phyloP scores from a whole-genome alignment of 2,888 invertebrate species.

The Drosophila phalerata region DNA sequence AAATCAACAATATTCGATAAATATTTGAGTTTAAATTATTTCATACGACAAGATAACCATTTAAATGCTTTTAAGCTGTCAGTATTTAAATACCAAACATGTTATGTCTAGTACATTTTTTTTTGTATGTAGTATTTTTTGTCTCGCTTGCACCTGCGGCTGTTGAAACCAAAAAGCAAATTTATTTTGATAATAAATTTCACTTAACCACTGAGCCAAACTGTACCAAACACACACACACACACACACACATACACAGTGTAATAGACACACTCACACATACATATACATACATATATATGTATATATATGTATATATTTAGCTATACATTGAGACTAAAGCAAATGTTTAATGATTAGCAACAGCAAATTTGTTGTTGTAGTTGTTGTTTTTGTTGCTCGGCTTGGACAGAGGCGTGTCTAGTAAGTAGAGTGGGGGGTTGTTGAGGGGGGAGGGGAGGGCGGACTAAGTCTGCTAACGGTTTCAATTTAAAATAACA shows the following conservation, averaged over 20 bases:
- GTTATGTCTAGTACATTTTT: background rate
- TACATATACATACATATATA: background rate
- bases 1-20: constrained; percentile 2
- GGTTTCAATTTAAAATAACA: constrained; percentile 68
- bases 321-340: constrained; percentile 11
- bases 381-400: constrained; percentile 5
- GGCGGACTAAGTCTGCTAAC: constrained; percentile 8
- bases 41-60: background rate
- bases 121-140: background rate
- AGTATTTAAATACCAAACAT: constrained; percentile 10
- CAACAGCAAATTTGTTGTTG: constrained; percentile 48
- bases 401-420: background rate
- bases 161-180: constrained; percentile 13
- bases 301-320: no score
- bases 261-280: background rate
- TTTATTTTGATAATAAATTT: constrained; percentile 57
- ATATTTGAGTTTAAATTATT: background rate
- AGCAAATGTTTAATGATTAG: constrained; percentile 60
- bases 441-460: background rate
- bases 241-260: background rate
- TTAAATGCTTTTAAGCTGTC: constrained; percentile 10
- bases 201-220: constrained; percentile 28
- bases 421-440: background rate
- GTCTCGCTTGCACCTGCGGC: constrained; percentile 9
- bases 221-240: background rate